Base-by-base conservation (phyloP, 1,140 invertebrate species). In the Drosophila pallidifrons region DNA sequence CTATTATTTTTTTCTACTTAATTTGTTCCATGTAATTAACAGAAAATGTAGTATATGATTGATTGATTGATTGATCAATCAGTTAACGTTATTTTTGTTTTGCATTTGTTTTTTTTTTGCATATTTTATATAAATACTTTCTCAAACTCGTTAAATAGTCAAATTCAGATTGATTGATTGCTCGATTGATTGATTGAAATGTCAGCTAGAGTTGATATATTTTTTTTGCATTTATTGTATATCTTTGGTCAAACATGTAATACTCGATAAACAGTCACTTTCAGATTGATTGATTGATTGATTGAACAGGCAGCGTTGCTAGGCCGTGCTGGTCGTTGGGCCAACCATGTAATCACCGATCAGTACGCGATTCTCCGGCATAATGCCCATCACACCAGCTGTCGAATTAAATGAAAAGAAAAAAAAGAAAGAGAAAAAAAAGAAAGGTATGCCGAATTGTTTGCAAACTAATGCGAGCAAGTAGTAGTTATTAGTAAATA, bases 301-400 rank as follows among this genome's bases (percentile, higher is more conserved):
- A 41, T 63, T 35, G 30, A 58, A 46, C 52, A 15, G 58, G 59
- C 41, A 58, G 59, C 38, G 49, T 35, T 91, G 69, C 78, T 91
- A 91, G 73, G 82, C 71, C 49, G 82, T 75, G 72, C 79, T 64
- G 45, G 83, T 75, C 15, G 81, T 70, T 35, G 82, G 63, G 32
- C 80, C 74, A 51, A 86, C 86, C 91, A 93, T 79, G 77, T 92
- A 93, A 85, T 93, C 92, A 71, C 92, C 91, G 65, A 93, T 92
- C 61, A 93, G 82, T 69, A 93, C 87, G 60, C 93, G 77, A 77
- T 93, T 93, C 77, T 93, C 93, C 77, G 93, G 86, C 77, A 93
- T 81, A 59, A 93, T 82, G 76, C 92, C 83, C 86, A 93, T 90
- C 61, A 93, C 80, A 92, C 92, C 91, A 81, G 89, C 81, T 91